These are phyloP conservation scores for Lanius collurio DNA, from an alignment of 2,113 vertebrate species.

Conservation along the genomic window DNA sequence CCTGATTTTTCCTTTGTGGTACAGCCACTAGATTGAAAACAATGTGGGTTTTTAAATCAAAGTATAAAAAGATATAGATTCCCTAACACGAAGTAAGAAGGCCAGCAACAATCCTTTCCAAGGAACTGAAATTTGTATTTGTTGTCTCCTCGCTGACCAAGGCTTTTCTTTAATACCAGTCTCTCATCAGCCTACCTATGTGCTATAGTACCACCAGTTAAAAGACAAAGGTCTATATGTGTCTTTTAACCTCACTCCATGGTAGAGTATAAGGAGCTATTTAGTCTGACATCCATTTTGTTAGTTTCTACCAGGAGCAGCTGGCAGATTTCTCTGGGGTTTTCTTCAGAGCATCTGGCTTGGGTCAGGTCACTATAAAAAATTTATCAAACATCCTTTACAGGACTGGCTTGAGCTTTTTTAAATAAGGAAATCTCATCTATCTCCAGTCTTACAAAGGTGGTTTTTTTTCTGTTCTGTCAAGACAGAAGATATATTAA, in stretches of 20 bases:
- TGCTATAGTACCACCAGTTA: background rate
- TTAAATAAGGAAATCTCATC: slow-evolving; percentile 3
- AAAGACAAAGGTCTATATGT: background rate
- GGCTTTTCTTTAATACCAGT: background rate
- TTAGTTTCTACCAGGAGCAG: slow-evolving; percentile 29
- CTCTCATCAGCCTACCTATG: background rate
- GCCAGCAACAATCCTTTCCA: background rate
- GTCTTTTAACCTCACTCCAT: background rate
- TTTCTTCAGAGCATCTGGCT: slow-evolving; percentile 43
- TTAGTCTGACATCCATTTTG: slow-evolving; percentile 33
- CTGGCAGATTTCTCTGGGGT: slow-evolving; percentile 36
- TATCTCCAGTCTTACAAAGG: background rate
- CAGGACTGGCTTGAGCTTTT: background rate
- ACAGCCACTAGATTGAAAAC: background rate
- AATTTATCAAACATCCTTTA: slow-evolving; percentile 25
- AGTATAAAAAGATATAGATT: slow-evolving; percentile 2
- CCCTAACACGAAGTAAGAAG: background rate
- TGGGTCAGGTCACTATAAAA: slow-evolving; percentile 49
- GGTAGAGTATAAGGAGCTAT: background rate
- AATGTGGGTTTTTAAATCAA: slow-evolving; percentile 29
- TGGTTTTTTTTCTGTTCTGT: background rate
- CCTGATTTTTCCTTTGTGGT: slow-evolving; percentile 25
- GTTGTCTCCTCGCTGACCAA: background rate
- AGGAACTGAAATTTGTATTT: background rate
- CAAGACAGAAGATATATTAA: slow-evolving; percentile 14